Base-by-base conservation (phyloP, 2,113 vertebrate species). In the Balaenoptera acutorostrata region DNA sequence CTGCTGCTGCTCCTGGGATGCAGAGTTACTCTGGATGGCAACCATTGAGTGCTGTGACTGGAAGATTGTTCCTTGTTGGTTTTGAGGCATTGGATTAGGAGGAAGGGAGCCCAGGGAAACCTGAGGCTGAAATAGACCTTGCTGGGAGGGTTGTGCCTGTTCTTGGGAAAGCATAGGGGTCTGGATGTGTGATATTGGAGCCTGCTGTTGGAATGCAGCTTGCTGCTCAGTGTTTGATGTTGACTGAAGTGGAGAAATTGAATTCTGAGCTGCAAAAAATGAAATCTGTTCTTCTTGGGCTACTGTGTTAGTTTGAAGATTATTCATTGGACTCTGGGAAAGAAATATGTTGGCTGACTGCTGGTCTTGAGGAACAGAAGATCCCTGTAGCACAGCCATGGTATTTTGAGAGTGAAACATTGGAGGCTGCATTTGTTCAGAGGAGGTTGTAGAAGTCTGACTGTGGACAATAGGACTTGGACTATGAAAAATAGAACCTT, bases 401-500 rank as follows among this genome's bases (percentile, higher is more conserved):
- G 98, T 97, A 90, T 98, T 99, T 96, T 99, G 99, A 0, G 98
- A 98, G 92, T 99, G 99, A 97, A 99, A 99, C 96, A 99, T 98
- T 0, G 99, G 98, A 25, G 99, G 98, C 96, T 99, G 99, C 96
- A 99, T 98, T 69, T 99, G 99, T 96, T 99, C 99, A 82, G 99
- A 99, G 59, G 99, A 99, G 21, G 98, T 97, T 44, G 99, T 98
- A 82, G 98, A 98, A 85, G 99, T 99, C 98, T 99, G 99, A 96
- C 98, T 98, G 88, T 99, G 99, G 93, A 99, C 98, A 98, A 99
- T 98, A 91, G 98, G 98, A 97, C 97, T 99, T 59, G 97, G 98
- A 98, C 97, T 99, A 98, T 98, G 99, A 96, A 99, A 99, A 96
- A 99, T 96, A 69, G 98, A 98, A 85, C 98, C 98, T 95, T 98